Evolutionary conservation across 2,113 vertebrate species (phyloP), one percentile per base, ranked within the genome.

Genomic region (Limnothrissa miodon): DNA sequence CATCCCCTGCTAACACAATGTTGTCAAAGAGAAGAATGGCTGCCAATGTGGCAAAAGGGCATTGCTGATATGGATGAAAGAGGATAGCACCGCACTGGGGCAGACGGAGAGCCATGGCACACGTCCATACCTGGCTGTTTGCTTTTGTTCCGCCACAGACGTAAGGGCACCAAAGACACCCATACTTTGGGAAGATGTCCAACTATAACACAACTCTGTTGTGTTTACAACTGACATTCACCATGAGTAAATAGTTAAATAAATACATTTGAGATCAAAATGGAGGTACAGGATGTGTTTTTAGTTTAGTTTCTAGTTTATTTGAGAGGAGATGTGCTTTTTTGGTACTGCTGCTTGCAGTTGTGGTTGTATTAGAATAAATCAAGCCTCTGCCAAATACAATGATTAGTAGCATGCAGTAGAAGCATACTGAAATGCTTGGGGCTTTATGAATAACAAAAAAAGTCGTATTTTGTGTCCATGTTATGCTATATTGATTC

Each of bases 41-140:
- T 74, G 66, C 66, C 66, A 74, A 33, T 15, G 66, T 36, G 66
- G 66, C 66, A 74, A 36, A 74, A 74, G 66, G 66, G 66, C 66
- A 74, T 33, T 36, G 66, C 66, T 74, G 66, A 74, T 74, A 74
- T 36, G 66, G 36, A 74, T 74, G 66, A 74, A 74, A 33, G 66
- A 74, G 36, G 66, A 33, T 33, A 33, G 66, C 29, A 15, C 29
- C 29, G 11, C 25, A n/a, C 25, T 11, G 59, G n/a, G n/a, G 59
- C 11, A 36, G 66, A 13, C 5, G 5, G 17, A 56, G 29, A 39
- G 66, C 25, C 25, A 36, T 74, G 66, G 66, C 66, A 36, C 33
- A 5, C 29, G 10, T 74, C 66, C 66, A 74, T 39, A 33, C 25
- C 66, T 74, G 66, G 66, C 66, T 74, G 66, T 74, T 15, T 74